phyloP scores from a whole-genome alignment of 2,113 vertebrate species.

The Megaptera novaeangliae region DNA sequence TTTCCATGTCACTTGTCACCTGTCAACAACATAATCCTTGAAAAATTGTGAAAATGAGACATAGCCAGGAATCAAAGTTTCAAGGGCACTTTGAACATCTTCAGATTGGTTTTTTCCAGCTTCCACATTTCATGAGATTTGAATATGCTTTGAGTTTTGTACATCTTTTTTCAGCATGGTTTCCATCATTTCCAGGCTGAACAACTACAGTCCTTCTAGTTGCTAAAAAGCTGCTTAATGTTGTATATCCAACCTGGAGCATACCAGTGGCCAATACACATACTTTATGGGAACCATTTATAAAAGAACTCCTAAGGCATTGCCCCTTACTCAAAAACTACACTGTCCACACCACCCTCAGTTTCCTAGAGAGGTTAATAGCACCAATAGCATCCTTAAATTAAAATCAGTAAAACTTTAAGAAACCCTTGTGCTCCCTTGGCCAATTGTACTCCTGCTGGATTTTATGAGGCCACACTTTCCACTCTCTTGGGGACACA shows the following conservation, averaged over 20 bases:
- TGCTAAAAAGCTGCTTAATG: neutral
- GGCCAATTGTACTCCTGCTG: neutral
- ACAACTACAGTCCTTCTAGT: neutral
- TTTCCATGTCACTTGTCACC: neutral
- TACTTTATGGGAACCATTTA: neutral
- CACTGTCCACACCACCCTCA: neutral
- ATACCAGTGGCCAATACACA: neutral
- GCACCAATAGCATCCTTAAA: neutral
- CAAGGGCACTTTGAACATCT: neutral
- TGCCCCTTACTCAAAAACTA: neutral
- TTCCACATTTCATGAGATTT: neutral
- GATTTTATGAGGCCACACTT: neutral
- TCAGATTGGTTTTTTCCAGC: neutral
- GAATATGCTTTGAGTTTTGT: neutral
- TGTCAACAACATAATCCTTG: neutral
- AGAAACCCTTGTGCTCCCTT: neutral
- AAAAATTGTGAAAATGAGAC: neutral
- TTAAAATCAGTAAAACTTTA: neutral
- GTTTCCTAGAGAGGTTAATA: neutral
- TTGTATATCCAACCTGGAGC: neutral
- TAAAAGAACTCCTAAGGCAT: neutral
- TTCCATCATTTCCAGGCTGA: neutral
- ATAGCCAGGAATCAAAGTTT: neutral
- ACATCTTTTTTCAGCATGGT: neutral
- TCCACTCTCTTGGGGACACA: neutral